Evolutionary conservation across 2,888 invertebrate species (phyloP), one percentile per base, ranked within the genome.

Genomic region (Liposcelis brunnea): DNA sequence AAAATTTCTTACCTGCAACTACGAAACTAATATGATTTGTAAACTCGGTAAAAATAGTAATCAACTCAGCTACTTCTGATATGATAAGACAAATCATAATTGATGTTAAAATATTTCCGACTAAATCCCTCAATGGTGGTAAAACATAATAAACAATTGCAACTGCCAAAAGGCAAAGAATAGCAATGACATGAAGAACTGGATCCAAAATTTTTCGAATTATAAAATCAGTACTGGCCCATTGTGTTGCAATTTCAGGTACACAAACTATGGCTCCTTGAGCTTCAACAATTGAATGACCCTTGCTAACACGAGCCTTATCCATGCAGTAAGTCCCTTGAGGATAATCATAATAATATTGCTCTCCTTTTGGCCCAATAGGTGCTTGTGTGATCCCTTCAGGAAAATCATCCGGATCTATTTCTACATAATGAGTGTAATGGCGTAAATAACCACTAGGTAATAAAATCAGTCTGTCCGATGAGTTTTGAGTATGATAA

Each of bases 31-130:
- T 69, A 56, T 85, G 85, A 60, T 75, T 82, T 50, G 77, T 80
- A 53, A 80, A 78, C 56, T 86, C 80, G 0, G 82, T 83, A 56
- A 85, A 79, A 58, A 84, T 77, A 54, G 80, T 69, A 12, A 84
- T 80, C 49, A 81, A 69, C 58, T 83, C 80, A 7, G 85, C 83
- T 6, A 76, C 75, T 61, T 86, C 82, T 52, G 76, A 77, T 4
- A 80, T 65, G 55, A 85, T 78, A 52, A 86, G 66, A 56, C 86
- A 86, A 36, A 85, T 58, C 47, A 77, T 77, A 57, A 86, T 78
- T 40, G 83, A 85, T 1, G 85, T 84, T 48, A 86, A 74, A 51
- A 86, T 85, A 59, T 86, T 86, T 2, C 86, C 86, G 31, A 83
- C 77, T 43, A 86, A 68, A 65, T 87, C 85, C 57, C 84, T 66